Conservation (phyloP, 2,797 vertebrate genomes). For the Halcyon leucocephala region DNA sequence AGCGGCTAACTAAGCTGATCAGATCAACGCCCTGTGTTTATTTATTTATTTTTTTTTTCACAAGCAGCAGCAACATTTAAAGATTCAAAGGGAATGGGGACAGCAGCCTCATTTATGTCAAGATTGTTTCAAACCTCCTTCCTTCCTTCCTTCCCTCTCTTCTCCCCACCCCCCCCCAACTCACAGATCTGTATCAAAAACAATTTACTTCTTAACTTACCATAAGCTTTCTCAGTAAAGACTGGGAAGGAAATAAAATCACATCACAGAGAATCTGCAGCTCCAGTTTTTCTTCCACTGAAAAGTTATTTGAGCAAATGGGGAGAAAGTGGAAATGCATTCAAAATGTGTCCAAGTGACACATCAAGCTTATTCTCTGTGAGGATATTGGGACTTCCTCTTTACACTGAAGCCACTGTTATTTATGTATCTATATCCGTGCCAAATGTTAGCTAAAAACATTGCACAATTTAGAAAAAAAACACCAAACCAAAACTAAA, state of each 20-base stretch:
- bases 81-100: slow-evolving; percentile 22
- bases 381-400: slow-evolving; percentile 38
- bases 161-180: not conserved
- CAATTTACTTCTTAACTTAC: slow-evolving; percentile 22
- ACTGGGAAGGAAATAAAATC: slow-evolving; percentile 42
- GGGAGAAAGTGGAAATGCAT: slow-evolving; percentile 46
- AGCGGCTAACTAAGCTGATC: slow-evolving; percentile 28
- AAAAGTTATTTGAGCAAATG: slow-evolving; percentile 61
- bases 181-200: slow-evolving; percentile 3
- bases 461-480: not conserved
- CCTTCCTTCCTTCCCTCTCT: not conserved
- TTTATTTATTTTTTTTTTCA: not conserved
- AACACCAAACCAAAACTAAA: not conserved
- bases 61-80: slow-evolving; percentile 2
- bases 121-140: not conserved
- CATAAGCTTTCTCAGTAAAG: slow-evolving; percentile 3
- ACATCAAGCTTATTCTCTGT: slow-evolving; percentile 19
- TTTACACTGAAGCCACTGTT: slow-evolving; percentile 16
- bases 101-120: slow-evolving; percentile 9
- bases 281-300: slow-evolving; percentile 32
- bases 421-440: slow-evolving; percentile 5
- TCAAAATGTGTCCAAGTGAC: slow-evolving; percentile 46
- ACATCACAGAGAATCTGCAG: slow-evolving; percentile 29
- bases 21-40: slow-evolving; percentile 7
- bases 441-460: slow-evolving; percentile 55